Conservation (phyloP, 2,113 vertebrate genomes). For the Rattus rattus region DNA sequence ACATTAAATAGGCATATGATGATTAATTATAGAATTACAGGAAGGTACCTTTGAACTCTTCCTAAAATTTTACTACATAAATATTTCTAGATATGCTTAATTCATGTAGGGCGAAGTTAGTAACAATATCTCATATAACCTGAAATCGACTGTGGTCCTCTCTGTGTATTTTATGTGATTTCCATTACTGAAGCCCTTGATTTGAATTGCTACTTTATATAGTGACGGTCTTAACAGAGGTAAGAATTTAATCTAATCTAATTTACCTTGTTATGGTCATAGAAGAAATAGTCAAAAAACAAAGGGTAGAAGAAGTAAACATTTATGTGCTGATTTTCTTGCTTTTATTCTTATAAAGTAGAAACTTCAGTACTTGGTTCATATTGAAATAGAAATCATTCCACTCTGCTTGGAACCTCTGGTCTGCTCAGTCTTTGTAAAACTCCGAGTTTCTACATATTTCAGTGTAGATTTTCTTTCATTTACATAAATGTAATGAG, state of each 20-base stretch:
- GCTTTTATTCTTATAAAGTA: not conserved
- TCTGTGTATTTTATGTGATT: not conserved
- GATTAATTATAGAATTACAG: not conserved
- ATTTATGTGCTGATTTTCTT: not conserved
- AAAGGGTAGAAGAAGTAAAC: not conserved
- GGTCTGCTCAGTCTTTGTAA: not conserved
- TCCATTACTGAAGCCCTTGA: not conserved
- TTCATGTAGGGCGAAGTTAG: not conserved
- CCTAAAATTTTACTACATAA: not conserved
- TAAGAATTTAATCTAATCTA: not conserved
- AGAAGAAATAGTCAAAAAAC: not conserved
- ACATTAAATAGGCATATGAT: not conserved
- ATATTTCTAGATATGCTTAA: not conserved
- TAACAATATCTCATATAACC: not conserved
- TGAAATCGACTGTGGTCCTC: not conserved
- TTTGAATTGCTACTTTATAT: not conserved
- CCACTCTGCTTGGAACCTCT: accelerated
- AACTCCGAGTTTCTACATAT: not conserved
- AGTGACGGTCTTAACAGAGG: accelerated
- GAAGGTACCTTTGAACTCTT: not conserved
- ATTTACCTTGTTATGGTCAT: not conserved
- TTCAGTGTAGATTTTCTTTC: not conserved
- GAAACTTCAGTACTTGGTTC: not conserved
- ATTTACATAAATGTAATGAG: not conserved
- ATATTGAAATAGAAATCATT: accelerated